phyloP scores from a whole-genome alignment of 2,797 vertebrate genomes.

The Leuciscus waleckii region DNA sequence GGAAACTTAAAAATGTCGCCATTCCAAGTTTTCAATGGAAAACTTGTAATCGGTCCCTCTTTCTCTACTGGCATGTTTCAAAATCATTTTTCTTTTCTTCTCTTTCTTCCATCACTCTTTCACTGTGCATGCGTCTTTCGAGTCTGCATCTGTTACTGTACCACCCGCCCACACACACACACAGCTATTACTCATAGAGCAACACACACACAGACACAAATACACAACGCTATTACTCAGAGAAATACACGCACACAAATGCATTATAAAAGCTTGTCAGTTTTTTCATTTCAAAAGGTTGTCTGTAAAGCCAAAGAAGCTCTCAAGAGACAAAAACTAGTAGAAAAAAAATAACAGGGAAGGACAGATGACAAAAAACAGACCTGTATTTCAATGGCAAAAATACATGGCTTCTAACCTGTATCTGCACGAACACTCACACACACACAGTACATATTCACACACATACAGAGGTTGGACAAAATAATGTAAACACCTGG shows the following conservation, averaged over 20 bases:
- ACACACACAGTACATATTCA: background rate
- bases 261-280: slow-evolving; percentile 32
- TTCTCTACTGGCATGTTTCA: slow-evolving; percentile 23
- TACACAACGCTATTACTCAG: slow-evolving; percentile 44
- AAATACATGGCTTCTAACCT: slow-evolving; percentile 1
- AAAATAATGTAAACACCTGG: background rate
- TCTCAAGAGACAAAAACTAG: slow-evolving; percentile 25
- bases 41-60: slow-evolving; percentile 13
- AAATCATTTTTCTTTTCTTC: slow-evolving; percentile 14
- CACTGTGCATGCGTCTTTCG: slow-evolving; percentile 27
- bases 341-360: background rate
- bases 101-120: slow-evolving; percentile 31
- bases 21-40: slow-evolving; percentile 33
- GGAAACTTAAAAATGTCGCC: background rate
- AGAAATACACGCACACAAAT: slow-evolving; percentile 34
- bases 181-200: slow-evolving; percentile 26
- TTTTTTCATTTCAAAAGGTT: slow-evolving; percentile 43
- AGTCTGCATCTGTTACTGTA: slow-evolving; percentile 38
- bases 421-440: background rate
- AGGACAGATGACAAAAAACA: slow-evolving; percentile 18
- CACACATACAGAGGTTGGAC: background rate
- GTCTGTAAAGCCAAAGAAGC: slow-evolving; percentile 37
- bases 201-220: slow-evolving; percentile 27
- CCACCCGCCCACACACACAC: slow-evolving; percentile 10
- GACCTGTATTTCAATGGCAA: slow-evolving; percentile 25